phyloP scores from a whole-genome alignment of 23 tunicate genomes.

The Halocynthia roretzi region DNA sequence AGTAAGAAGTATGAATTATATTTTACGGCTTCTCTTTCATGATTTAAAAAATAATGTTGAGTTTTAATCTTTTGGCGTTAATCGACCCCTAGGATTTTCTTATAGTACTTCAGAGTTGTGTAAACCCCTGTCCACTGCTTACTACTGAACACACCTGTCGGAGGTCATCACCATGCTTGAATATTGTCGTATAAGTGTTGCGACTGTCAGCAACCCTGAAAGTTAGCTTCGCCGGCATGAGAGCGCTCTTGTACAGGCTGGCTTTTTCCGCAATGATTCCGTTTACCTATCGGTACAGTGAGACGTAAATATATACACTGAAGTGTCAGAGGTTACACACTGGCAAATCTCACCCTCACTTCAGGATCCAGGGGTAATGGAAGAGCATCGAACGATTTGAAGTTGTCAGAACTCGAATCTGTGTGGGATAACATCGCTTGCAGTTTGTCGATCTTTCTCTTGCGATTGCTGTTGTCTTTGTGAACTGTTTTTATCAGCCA shows the following conservation, averaged over 20 bases:
- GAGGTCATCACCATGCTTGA: constrained; percentile 99
- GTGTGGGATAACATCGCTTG: constrained; percentile 43
- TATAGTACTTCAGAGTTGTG: too few relatives aligned
- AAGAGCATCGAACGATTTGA: constrained; percentile 58
- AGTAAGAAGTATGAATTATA: too few relatives aligned
- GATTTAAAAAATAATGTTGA: too few relatives aligned
- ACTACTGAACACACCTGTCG: constrained; percentile 37
- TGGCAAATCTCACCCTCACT: constrained; percentile 38
- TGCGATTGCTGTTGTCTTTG: constrained; percentile 55
- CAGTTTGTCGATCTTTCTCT: constrained; percentile 71
- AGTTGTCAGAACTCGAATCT: constrained; percentile 14
- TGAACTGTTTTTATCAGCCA: constrained; percentile 45
- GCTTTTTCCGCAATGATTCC: constrained; percentile 81
- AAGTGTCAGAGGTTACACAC: not conserved
- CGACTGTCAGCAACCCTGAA: constrained; percentile 53
- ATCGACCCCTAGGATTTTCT: too few relatives aligned
- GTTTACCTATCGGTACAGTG: constrained; percentile 37
- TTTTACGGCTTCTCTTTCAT: too few relatives aligned
- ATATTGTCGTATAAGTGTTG: constrained; percentile 52
- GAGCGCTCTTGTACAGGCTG: constrained; percentile 76
- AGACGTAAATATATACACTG: not conserved
- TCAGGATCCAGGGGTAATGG: constrained; percentile 85
- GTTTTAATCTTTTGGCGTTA: too few relatives aligned
- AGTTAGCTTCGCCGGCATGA: constrained; percentile 93
- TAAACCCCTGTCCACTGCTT: too few relatives aligned